Evolutionary conservation across 2,888 invertebrate genomes (phyloP), one percentile per base, ranked within the genome.

Genomic region (Nomada ferruginata): DNA sequence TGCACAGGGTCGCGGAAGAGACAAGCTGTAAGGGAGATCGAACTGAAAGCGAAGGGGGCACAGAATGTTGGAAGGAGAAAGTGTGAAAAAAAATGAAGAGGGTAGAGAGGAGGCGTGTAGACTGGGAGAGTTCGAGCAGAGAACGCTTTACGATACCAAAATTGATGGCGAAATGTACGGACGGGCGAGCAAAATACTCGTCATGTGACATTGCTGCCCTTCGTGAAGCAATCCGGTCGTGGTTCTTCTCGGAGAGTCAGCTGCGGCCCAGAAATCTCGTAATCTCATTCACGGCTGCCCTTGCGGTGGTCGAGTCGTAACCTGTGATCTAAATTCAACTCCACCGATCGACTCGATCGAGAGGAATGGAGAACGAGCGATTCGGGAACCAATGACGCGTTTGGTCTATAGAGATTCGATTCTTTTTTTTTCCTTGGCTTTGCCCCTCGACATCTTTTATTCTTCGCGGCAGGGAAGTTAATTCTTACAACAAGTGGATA

Each of bases 91-190:
- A 52, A 50, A 47, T 23, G 20, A 11, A 50, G 20, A 50, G 44
- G 13, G 36, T 44, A 29, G 64, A 59, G 61, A 68, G 55, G 44
- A 13, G 50, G 0, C 44, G 36, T 29, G 26, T 23, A 10, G 65
- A n/a, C 26, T 47, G 79, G 50, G 81, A 73, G 53, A 76, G 73
- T 44, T 55, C 59, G 69, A 70, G 64, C 44, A 47, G 57, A 66
- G 71, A 52, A 75, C 68, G 81, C 77, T 85, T 87, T 89, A 87
- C 81, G 78, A 80, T 26, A 7, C 61, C 61, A 73, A 85, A 85
- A 83, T 85, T 83, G 83, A 87, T 74, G 80, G 81, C 72, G 75
- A 77, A 65, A 87, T 77, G 87, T 82, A 80, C 78, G 79, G 78
- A 68, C 65, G 69, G 80, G 74, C 78, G 76, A 79, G 80, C 71